Percentiles rank a stretch among this genome's conserved stretches.
Conservation (phyloP, 2,888 invertebrate genomes). For the Dicyrtomina minuta region DNA sequence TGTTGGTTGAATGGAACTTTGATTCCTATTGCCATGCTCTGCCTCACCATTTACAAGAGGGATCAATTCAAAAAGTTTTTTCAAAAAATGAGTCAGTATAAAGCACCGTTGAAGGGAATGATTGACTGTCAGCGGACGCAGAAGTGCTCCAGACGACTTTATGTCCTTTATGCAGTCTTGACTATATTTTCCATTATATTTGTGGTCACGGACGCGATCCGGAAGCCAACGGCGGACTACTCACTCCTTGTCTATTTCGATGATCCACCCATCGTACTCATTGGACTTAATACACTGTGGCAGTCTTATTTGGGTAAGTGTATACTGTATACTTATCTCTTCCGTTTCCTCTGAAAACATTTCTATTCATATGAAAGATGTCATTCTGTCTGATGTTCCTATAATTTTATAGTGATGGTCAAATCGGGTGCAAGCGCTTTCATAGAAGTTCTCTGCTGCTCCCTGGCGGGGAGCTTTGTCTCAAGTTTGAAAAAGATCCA, state of each 20-base stretch:
- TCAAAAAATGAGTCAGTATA: constrained; percentile 44
- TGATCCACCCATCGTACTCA: neutral
- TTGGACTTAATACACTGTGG: constrained; percentile 13
- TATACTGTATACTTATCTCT: neutral
- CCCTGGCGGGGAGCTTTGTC: constrained; percentile 42
- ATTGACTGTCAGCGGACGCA: constrained; percentile 25
- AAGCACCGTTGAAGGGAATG: constrained; percentile 41
- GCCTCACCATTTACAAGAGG: constrained; percentile 40
- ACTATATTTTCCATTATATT: constrained; percentile 26
- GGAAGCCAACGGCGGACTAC: constrained; percentile 9
- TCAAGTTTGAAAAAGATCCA: constrained; percentile 39
- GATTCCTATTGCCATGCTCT: constrained; percentile 45
- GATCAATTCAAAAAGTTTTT: constrained; percentile 47
- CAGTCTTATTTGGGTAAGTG: constrained; percentile 20
- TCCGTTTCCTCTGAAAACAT: neutral
- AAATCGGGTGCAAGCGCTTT: constrained; percentile 42
- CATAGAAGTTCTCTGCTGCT: constrained; percentile 49
- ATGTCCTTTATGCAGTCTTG: constrained; percentile 33
- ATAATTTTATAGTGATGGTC: constrained; percentile 33
- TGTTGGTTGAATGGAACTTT: constrained; percentile 38
- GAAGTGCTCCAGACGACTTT: constrained; percentile 33
- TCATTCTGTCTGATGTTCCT: neutral
- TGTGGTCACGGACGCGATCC: neutral
- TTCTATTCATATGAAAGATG: neutral
- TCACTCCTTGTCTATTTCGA: constrained; percentile 12